Evolutionary conservation across 2,888 invertebrate species (phyloP).

Genomic region (Pharmacophagus antenor): DNA sequence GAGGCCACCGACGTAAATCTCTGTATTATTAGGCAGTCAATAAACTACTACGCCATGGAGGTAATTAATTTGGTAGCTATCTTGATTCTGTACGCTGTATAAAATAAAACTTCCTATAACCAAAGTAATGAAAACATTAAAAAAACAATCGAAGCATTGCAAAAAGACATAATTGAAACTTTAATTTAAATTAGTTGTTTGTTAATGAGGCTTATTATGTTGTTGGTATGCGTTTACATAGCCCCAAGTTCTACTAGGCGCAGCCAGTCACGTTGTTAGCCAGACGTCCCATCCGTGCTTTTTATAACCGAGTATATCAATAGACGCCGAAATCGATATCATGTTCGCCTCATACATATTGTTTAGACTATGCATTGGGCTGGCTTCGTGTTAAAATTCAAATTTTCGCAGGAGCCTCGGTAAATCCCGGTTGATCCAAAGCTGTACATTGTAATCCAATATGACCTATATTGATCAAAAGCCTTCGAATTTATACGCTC

Average conservation of each 20-base stretch:
- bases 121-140: neutral
- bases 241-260: neutral
- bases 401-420: neutral
- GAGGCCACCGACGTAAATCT: too few relatives aligned
- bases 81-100: neutral
- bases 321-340: neutral
- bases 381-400: neutral
- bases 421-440: constrained; percentile 1
- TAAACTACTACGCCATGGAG: too few relatives aligned
- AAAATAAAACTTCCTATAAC: neutral
- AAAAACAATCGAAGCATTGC: neutral
- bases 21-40: too few relatives aligned
- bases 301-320: neutral
- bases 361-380: neutral
- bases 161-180: neutral
- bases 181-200: neutral
- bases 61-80: neutral
- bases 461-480: neutral
- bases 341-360: neutral
- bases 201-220: neutral
- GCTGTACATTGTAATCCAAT: neutral
- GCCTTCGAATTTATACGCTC: neutral
- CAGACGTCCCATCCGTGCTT: neutral
- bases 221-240: neutral
- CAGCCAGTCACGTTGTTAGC: too few relatives aligned